Evolutionary conservation across 1,140 invertebrate species (phyloP).

Genomic region (Nasonia vitripennis): DNA sequence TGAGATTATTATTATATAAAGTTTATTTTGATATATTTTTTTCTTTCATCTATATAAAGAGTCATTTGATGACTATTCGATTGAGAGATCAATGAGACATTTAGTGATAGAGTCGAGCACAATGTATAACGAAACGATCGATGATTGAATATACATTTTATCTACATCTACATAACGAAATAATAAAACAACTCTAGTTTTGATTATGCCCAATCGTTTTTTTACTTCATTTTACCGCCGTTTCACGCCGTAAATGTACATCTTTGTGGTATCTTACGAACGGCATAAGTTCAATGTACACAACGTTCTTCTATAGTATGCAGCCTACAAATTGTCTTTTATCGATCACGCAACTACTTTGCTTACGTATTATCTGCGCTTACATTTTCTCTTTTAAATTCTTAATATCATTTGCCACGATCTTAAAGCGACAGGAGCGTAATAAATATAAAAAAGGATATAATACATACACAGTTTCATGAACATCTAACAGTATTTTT

Average conservation of each 20-base stretch:
- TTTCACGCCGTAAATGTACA: conserved; percentile 38
- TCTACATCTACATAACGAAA: conserved; percentile 33
- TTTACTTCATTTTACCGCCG: not conserved
- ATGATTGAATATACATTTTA: conserved; percentile 48
- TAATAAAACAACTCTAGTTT: conserved; percentile 28
- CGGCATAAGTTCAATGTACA: conserved; percentile 38
- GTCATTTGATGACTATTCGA: conserved; percentile 35
- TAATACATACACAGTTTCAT: conserved; percentile 43
- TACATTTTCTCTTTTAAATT: not conserved
- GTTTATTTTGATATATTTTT: conserved; percentile 54
- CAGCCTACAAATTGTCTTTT: conserved; percentile 29
- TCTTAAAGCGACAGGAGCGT: conserved; percentile 43
- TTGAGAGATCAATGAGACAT: conserved; percentile 30
- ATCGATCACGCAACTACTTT: conserved; percentile 33
- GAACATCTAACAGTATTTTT: conserved; percentile 38
- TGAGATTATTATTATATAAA: conserved; percentile 42
- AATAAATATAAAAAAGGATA: conserved; percentile 54
- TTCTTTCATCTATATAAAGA: conserved; percentile 49
- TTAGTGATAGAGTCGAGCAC: conserved; percentile 29
- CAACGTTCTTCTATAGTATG: conserved; percentile 36
- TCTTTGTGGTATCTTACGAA: conserved; percentile 41
- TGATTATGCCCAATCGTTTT: conserved; percentile 35
- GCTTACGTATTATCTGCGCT: conserved; percentile 5
- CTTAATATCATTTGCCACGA: conserved; percentile 16
- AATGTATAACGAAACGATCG: conserved; percentile 26